Evolutionary conservation across 2,888 invertebrate species (phyloP).

Genomic region (Eucera pruinosa): DNA sequence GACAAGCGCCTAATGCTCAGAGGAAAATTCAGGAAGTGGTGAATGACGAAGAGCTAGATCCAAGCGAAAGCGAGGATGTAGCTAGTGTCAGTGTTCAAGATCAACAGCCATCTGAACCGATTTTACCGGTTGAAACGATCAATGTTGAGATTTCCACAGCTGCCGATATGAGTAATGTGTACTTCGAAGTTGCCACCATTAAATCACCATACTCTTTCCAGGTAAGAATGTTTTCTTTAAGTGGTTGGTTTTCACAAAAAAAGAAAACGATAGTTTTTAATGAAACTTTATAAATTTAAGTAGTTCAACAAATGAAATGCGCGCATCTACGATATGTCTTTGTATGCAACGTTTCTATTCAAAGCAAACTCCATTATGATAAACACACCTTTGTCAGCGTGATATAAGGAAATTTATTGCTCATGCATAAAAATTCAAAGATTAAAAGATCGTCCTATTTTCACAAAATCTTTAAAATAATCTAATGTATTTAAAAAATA

Average conservation of each 20-base stretch:
- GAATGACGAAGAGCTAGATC: slow-evolving; percentile 87
- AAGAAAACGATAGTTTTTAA: no score
- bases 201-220: slow-evolving; percentile 96
- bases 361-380: no score
- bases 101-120: slow-evolving; percentile 81
- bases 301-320: no score
- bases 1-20: slow-evolving; percentile 62
- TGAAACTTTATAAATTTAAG: neutral
- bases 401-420: no score
- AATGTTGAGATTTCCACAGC: slow-evolving; percentile 96
- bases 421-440: no score
- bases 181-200: slow-evolving; percentile 95
- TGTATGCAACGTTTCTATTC: no score
- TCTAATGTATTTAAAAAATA: no score
- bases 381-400: no score
- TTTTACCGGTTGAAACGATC: slow-evolving; percentile 90
- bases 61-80: slow-evolving; percentile 88
- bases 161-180: slow-evolving; percentile 92
- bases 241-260: neutral
- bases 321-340: no score
- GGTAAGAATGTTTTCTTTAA: slow-evolving; percentile 85
- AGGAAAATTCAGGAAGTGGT: slow-evolving; percentile 75
- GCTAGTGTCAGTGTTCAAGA: slow-evolving; percentile 79
- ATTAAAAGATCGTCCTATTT: no score
- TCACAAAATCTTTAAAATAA: no score